These are phyloP conservation scores for Parambassis ranga DNA, from an alignment of 2,797 vertebrate species.

Conservation along the genomic window DNA sequence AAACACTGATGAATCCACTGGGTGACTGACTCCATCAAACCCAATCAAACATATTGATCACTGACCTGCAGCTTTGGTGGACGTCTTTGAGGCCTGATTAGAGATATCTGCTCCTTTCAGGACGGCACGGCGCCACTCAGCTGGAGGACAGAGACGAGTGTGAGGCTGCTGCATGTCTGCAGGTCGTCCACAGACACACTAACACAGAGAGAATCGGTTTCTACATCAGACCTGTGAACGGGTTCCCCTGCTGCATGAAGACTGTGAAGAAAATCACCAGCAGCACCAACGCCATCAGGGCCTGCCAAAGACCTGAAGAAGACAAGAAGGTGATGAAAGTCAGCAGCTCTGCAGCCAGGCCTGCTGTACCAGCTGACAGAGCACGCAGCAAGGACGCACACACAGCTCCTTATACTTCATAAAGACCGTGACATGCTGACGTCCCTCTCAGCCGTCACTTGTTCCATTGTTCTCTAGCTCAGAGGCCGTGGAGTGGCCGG, in stretches of 20 bases:
- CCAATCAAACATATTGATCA: neutral
- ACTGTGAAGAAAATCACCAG: fast-evolving
- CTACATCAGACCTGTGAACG: neutral
- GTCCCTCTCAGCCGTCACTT: no score
- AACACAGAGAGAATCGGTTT: no score
- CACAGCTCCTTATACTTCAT: no score
- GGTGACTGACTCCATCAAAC: neutral
- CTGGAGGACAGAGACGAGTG: neutral
- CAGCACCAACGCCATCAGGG: fast-evolving
- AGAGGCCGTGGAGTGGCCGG: no score
- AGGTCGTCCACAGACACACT: no score
- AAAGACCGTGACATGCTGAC: no score
- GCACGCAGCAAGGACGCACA: no score
- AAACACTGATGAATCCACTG: fast-evolving
- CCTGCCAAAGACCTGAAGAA: neutral
- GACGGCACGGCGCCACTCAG: fast-evolving
- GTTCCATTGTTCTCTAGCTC: no score
- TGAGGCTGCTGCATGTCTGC: neutral
- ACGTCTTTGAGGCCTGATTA: fast-evolving
- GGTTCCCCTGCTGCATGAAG: neutral
- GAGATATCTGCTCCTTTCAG: fast-evolving
- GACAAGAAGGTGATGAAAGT: no score
- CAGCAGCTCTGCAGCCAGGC: no score
- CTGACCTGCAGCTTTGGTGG: neutral
- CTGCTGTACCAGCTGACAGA: no score